Evolutionary conservation across 2,888 invertebrate species (phyloP), one percentile per base, ranked within the genome.

Genomic region (Ditula angustiorana): DNA sequence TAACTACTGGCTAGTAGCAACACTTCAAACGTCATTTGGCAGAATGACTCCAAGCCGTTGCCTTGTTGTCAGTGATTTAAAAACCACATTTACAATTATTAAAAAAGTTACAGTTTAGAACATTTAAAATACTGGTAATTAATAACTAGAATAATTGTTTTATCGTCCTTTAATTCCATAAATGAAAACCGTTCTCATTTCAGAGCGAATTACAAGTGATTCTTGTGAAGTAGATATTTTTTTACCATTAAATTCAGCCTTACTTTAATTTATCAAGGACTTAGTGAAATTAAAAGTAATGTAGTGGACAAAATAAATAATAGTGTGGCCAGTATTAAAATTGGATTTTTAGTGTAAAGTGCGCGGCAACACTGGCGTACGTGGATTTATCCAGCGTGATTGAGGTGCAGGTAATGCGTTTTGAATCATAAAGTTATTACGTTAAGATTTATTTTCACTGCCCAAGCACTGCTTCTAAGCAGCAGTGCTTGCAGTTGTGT

Each of bases 331-430:
- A 35, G 46, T 11, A n/a, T 21, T 5, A 26, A 52, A 26, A 13
- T n/a, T 53, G 24, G 50, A 50, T 56, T 77, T 74, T 71, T 72
- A 72, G 80, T 80, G 74, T 78, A 78, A 81, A 85, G 87, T 76
- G 68, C 70, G 66, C 69, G 79, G 84, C 93, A 92, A 93, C 89
- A 89, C 94, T 95, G 93, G 95, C 95, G 80, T 95, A 95, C 94
- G 95, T 96, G 87, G 95, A 95, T 83, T 94, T 95, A 92, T 95
- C 95, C 79, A 95, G 95, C 79, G 95, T 96, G 86, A 95, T 96
- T 86, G 95, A 96, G 93, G 95, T 95, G 85, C 95, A 95, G 95
- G 95, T 95, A 93, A 90, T 67, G 56, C 0, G 23, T 50, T 47
- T 66, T 63, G 37, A 59, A 49, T 13, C 44, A 28, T 64, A 61